Evolutionary conservation across 2,888 invertebrate species (phyloP).

Genomic region (Trissoscelio sp.): DNA sequence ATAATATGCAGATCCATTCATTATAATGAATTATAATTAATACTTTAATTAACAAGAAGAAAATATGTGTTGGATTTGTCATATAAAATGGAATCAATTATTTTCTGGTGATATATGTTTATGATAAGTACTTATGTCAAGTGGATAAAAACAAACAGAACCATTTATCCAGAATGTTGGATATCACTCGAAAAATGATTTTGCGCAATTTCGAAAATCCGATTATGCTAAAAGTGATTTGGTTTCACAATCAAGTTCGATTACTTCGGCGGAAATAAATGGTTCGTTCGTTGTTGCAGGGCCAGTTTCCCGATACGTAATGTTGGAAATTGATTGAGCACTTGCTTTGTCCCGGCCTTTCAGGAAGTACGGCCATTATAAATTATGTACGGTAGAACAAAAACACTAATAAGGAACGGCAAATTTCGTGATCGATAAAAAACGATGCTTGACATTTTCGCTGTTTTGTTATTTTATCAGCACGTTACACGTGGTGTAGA

Average conservation of each 20-base stretch:
- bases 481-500: constrained; percentile 1
- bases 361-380: neutral
- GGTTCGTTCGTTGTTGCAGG: neutral
- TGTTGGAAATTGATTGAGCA: neutral
- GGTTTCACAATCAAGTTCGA: constrained; percentile 13
- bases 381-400: neutral
- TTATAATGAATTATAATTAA: no score
- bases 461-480: constrained; percentile 8
- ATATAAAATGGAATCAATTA: no score
- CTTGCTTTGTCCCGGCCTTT: neutral
- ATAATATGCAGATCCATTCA: no score
- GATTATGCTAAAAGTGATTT: constrained; percentile 20
- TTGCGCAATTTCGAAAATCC: neutral
- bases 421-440: neutral
- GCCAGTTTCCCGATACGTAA: neutral
- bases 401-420: neutral
- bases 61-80: no score
- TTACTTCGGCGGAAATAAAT: constrained; percentile 8
- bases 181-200: neutral
- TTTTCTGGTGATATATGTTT: neutral
- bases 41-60: no score
- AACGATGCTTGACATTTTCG: constrained; percentile 1
- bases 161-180: constrained; percentile 2
- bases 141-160: constrained; percentile 3
- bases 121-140: constrained; percentile 6